Conservation (phyloP, 2,888 invertebrate genomes). For the Cantharis flavilabris region DNA sequence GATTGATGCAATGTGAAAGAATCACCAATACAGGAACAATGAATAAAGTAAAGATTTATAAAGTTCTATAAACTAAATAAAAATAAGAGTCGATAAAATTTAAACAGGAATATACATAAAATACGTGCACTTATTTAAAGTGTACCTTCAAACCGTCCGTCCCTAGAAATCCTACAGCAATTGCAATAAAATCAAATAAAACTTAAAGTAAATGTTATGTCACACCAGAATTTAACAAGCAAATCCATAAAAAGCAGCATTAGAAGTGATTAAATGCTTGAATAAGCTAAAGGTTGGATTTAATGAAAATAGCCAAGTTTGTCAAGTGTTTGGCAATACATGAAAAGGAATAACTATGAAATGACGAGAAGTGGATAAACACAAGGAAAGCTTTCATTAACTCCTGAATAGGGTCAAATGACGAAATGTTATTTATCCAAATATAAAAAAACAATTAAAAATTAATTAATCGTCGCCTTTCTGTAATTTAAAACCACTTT, state of each 20-base stretch:
- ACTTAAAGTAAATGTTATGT: neutral
- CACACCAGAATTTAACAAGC: neutral
- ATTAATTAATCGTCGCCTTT: neutral
- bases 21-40: neutral
- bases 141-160: neutral
- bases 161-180: neutral
- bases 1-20: neutral
- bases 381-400: neutral
- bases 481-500: neutral
- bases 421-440: neutral
- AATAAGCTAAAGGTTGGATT: neutral
- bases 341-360: neutral
- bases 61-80: neutral
- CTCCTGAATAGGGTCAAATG: neutral
- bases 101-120: neutral
- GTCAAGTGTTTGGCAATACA: neutral
- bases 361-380: neutral
- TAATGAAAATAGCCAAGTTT: neutral
- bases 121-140: neutral
- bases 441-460: neutral
- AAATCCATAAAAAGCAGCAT: neutral
- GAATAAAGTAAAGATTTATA: neutral
- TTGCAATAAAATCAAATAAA: neutral
- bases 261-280: neutral
- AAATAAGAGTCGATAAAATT: neutral